These are phyloP conservation scores for Coregonus ussuriensis DNA, from an alignment of 2,797 vertebrate genomes.

Conservation along the genomic window DNA sequence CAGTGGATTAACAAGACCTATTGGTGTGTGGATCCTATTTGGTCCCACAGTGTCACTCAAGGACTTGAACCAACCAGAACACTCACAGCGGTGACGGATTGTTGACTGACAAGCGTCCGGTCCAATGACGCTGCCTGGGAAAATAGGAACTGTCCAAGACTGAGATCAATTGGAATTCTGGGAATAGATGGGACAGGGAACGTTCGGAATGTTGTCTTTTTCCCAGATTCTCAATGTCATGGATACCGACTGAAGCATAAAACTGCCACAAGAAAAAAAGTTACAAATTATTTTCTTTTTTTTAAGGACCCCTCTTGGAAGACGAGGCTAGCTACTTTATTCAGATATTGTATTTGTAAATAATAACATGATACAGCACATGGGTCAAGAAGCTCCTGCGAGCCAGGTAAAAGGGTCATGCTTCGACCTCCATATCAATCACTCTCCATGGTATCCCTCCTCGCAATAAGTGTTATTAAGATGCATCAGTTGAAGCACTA, in stretches of 20 bases:
- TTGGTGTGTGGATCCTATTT: constrained; percentile 50
- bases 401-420: constrained; percentile 67
- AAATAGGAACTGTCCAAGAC: constrained; percentile 6
- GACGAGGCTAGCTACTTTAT: constrained; percentile 54
- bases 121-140: constrained; percentile 22
- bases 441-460: constrained; percentile 69
- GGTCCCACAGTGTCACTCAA: constrained; percentile 49
- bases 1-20: constrained; percentile 48
- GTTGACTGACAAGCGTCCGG: constrained; percentile 11
- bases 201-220: constrained; percentile 26
- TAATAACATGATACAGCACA: constrained; percentile 62
- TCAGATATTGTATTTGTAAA: constrained; percentile 63
- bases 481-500: constrained; percentile 78
- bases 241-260: not conserved
- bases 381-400: constrained; percentile 72
- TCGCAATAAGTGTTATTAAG: constrained; percentile 81
- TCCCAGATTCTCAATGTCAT: constrained; percentile 15
- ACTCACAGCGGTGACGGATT: constrained; percentile 16
- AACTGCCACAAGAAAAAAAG: constrained; percentile 13
- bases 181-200: constrained; percentile 29
- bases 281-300: too few species aligned
- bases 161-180: constrained; percentile 7
- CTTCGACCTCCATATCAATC: constrained; percentile 62
- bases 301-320: constrained; percentile 26
- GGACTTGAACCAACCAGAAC: constrained; percentile 14